Conservation (phyloP, 2,888 invertebrate genomes). For the Ceratothoa steindachneri region DNA sequence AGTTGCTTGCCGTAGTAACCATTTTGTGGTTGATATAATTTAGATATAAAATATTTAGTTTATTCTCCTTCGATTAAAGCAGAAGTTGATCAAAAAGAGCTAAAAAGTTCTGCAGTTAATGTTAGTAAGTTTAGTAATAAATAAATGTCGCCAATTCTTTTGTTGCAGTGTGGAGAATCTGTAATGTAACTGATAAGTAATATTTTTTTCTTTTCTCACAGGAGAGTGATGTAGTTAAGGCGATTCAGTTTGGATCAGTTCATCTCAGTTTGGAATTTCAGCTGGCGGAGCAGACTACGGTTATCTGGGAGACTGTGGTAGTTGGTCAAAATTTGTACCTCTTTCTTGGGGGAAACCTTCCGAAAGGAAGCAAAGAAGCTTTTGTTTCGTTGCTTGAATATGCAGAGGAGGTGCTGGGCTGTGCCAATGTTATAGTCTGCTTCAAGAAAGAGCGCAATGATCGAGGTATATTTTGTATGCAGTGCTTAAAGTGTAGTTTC, state of each 20-base stretch:
- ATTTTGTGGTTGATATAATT: too few relatives aligned
- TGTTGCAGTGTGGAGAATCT: too few relatives aligned
- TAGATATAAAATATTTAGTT: too few relatives aligned
- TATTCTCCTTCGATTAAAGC: too few relatives aligned
- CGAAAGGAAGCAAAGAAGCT: slow-evolving; percentile 90
- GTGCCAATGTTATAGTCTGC: slow-evolving; percentile 73
- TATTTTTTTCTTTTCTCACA: slow-evolving; percentile 8
- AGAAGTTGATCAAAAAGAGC: too few relatives aligned
- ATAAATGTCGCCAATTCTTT: too few relatives aligned
- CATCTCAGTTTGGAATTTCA: slow-evolving; percentile 41
- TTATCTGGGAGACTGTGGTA: slow-evolving; percentile 80
- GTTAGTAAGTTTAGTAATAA: too few relatives aligned
- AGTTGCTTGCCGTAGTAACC: too few relatives aligned
- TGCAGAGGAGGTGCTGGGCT: slow-evolving; percentile 85
- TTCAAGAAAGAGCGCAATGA: slow-evolving; percentile 78
- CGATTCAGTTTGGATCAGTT: slow-evolving; percentile 33
- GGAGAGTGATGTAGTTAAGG: slow-evolving; percentile 47
- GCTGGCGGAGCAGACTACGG: slow-evolving; percentile 65
- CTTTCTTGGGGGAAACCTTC: slow-evolving; percentile 77
- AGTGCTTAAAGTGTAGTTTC: slow-evolving; percentile 16
- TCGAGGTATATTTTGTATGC: slow-evolving; percentile 54
- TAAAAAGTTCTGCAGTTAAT: too few relatives aligned
- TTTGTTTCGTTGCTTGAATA: slow-evolving; percentile 91
- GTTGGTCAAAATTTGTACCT: slow-evolving; percentile 77
- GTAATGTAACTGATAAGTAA: too few relatives aligned